Percentiles rank a stretch among this genome's conserved stretches.
Conservation (phyloP, 1,140 invertebrate species). For the Drosophila orena region DNA sequence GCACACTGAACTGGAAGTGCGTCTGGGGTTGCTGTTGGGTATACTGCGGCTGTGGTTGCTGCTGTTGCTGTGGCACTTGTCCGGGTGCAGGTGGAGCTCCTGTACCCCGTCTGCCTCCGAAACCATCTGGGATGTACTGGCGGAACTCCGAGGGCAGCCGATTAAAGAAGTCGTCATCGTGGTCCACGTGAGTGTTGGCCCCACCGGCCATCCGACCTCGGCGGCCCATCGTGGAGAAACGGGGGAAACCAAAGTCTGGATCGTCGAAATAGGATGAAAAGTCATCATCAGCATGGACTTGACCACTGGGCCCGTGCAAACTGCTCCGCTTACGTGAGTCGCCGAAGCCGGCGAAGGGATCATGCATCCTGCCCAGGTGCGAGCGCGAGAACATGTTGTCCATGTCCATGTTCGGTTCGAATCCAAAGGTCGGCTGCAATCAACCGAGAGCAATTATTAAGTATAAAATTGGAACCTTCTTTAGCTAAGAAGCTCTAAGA, state of each 20-base stretch:
- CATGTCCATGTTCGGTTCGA: conserved; percentile 83
- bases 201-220: conserved; percentile 71
- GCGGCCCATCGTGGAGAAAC: conserved; percentile 75
- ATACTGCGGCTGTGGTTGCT: conserved; percentile 59
- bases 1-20: conserved; percentile 52
- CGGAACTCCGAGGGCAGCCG: conserved; percentile 87
- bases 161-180: conserved; percentile 86
- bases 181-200: conserved; percentile 59
- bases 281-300: conserved; percentile 62
- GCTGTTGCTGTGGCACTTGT: conserved; percentile 63
- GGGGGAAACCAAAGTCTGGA: conserved; percentile 83
- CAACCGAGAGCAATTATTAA: not conserved
- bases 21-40: conserved; percentile 65
- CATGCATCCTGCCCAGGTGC: conserved; percentile 85
- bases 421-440: conserved; percentile 76
- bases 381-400: conserved; percentile 81
- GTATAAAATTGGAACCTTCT: not conserved
- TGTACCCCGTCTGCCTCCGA: conserved; percentile 85
- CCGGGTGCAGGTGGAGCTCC: conserved; percentile 31
- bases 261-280: conserved; percentile 84
- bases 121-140: conserved; percentile 86
- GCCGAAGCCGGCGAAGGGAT: conserved; percentile 85
- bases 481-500: not conserved
- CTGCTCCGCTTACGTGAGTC: conserved; percentile 86
- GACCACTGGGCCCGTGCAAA: conserved; percentile 75